Evolutionary conservation across 1,140 invertebrate genomes (phyloP), one percentile per base, ranked within the genome.

Genomic region (Cylas formicarius): DNA sequence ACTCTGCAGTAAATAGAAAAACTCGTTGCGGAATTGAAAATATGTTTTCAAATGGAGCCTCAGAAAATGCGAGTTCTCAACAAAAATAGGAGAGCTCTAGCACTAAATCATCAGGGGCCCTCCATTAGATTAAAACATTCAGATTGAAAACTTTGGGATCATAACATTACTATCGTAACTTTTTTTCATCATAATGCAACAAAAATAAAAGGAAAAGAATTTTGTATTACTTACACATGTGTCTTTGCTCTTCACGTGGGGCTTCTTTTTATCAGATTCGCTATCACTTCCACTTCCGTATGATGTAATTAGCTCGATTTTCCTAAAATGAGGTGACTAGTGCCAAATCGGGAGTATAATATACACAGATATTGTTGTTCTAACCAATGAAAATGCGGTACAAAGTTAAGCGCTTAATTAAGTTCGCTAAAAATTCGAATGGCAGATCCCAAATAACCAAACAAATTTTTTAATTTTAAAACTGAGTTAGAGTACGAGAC

Each of bases 231-330:
- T 24, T 9, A 22, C 35, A 14, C 33, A 5, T 18, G 18, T 20
- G 14, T 20, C 14, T 44, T 35, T 17, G 3, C 14, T 18, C 33
- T 49, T 37, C 28, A 52, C 23, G 21, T 14, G 18, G 8, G 10
- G n/a, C n/a, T n/a, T n/a, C 9, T 23, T 55, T 11, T 51, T 52
- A 23, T 67, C 62, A 3, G 67, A 61, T 28, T 61, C 61, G 0
- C 70, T 70, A 32, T 69, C 67, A 50, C 61, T 55, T 3, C 69
- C 68, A 17, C 62, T 65, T 3, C 73, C 73, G 58, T 73, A 77
- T 0, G 74, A 76, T 8, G 76, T 74, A 40, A 78, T 77, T 63
- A 77, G 69, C 54, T 75, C 74, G 56, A 77, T 76, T 67, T 71
- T 73, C 27, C 74, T 76, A 44, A 14, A 68, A 67, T n/a, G n/a